phyloP scores from a whole-genome alignment of 2,797 vertebrate genomes.

The Onychomys torridus region DNA sequence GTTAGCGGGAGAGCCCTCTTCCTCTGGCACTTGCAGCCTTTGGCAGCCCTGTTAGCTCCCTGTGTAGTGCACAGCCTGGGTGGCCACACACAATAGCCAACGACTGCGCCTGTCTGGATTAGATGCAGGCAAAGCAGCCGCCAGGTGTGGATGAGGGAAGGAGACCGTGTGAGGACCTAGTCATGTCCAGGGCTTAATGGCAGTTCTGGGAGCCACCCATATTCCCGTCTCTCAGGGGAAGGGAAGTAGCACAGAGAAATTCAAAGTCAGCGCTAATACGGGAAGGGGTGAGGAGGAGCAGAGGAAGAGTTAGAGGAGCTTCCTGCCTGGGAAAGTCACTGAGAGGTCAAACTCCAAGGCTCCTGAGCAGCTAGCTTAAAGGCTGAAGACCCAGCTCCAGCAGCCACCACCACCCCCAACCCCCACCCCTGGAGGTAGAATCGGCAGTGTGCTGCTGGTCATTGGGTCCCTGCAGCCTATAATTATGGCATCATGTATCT shows the following conservation, averaged over 20 bases:
- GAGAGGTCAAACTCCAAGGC: not conserved
- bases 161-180: not conserved
- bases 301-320: not conserved
- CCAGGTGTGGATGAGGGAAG: not conserved
- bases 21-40: not conserved
- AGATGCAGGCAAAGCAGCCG: not conserved
- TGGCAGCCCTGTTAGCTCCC: not conserved
- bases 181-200: not conserved
- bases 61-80: not conserved
- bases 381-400: not conserved
- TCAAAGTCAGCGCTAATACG: not conserved
- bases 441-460: fast-evolving
- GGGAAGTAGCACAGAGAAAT: not conserved
- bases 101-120: not conserved
- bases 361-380: not conserved
- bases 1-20: not conserved
- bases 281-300: not conserved
- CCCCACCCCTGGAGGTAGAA: not conserved
- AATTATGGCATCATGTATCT: not conserved
- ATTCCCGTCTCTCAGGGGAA: not conserved
- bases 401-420: not conserved
- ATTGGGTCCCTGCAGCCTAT: not conserved
- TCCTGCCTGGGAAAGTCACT: not conserved
- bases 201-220: not conserved
- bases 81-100: not conserved